Evolutionary conservation across 1,140 invertebrate species (phyloP).

Genomic region (Bombus confusus): DNA sequence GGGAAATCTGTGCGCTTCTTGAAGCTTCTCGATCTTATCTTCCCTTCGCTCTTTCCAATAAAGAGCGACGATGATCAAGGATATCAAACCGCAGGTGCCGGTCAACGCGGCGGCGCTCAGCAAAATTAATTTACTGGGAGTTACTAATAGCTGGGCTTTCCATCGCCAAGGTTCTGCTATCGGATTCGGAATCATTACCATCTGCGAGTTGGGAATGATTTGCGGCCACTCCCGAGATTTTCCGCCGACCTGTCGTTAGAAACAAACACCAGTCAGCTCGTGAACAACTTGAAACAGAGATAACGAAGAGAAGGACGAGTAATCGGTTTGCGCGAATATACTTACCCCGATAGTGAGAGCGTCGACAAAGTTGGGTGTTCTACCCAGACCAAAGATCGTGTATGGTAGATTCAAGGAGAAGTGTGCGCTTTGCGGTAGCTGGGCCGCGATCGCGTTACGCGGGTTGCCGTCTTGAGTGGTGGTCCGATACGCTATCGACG

Average conservation of each 20-base stretch:
- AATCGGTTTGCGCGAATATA: background rate
- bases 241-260: slow-evolving; percentile 69
- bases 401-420: slow-evolving; percentile 96
- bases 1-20: slow-evolving; percentile 94
- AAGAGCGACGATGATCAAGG: slow-evolving; percentile 91
- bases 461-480: slow-evolving; percentile 91
- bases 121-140: slow-evolving; percentile 96
- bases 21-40: slow-evolving; percentile 94
- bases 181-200: slow-evolving; percentile 96
- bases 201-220: slow-evolving; percentile 98
- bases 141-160: slow-evolving; percentile 97
- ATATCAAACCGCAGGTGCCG: slow-evolving; percentile 93
- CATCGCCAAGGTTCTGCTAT: slow-evolving; percentile 90
- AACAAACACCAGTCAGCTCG: background rate
- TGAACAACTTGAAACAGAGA: too few relatives aligned
- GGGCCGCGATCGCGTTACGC: slow-evolving; percentile 90
- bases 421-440: slow-evolving; percentile 96
- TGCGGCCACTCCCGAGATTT: slow-evolving; percentile 91
- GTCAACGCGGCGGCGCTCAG: slow-evolving; percentile 95
- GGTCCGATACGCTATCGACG: slow-evolving; percentile 93
- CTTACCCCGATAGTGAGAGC: slow-evolving; percentile 92
- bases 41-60: slow-evolving; percentile 97
- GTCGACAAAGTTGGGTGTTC: slow-evolving; percentile 99
- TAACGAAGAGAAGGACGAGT: too few relatives aligned
- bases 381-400: slow-evolving; percentile 96